phyloP scores from a whole-genome alignment of 2,113 vertebrate species.

The Puffinus mauretanicus region DNA sequence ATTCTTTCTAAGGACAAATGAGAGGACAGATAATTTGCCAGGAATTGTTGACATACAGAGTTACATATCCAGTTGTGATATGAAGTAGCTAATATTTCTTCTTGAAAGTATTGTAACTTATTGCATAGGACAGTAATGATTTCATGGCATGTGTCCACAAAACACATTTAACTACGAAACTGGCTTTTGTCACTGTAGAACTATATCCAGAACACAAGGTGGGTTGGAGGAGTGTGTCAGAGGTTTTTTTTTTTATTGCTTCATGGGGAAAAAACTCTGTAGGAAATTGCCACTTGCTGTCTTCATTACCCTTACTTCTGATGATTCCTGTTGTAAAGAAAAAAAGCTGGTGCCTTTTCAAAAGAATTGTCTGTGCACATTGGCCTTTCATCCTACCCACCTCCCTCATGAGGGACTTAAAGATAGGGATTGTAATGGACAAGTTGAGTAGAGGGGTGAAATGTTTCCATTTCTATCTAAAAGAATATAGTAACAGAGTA shows the following conservation, averaged over 20 bases:
- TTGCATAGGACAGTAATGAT: not conserved
- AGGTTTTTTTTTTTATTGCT: not conserved
- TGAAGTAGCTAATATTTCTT: not conserved
- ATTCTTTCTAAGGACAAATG: not conserved
- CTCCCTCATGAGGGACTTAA: not conserved
- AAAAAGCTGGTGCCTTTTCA: not conserved
- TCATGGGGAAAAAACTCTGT: not conserved
- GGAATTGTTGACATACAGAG: not conserved
- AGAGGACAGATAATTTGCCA: not conserved
- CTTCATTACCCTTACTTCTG: not conserved
- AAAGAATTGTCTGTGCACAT: not conserved
- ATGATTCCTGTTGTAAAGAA: not conserved
- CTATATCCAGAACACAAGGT: not conserved
- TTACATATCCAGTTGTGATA: not conserved
- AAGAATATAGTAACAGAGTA: not conserved
- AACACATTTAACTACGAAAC: not conserved
- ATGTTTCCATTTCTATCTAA: not conserved
- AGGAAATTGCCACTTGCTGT: not conserved
- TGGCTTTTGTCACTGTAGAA: not conserved
- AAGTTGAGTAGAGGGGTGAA: not conserved
- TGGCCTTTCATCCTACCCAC: not conserved
- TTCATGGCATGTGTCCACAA: not conserved
- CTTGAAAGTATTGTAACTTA: not conserved
- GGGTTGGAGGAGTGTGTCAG: not conserved
- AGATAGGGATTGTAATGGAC: too few species aligned